Evolutionary conservation across 1,140 invertebrate species (phyloP), one percentile per base, ranked within the genome.

Genomic region (Scaptomyza montana): DNA sequence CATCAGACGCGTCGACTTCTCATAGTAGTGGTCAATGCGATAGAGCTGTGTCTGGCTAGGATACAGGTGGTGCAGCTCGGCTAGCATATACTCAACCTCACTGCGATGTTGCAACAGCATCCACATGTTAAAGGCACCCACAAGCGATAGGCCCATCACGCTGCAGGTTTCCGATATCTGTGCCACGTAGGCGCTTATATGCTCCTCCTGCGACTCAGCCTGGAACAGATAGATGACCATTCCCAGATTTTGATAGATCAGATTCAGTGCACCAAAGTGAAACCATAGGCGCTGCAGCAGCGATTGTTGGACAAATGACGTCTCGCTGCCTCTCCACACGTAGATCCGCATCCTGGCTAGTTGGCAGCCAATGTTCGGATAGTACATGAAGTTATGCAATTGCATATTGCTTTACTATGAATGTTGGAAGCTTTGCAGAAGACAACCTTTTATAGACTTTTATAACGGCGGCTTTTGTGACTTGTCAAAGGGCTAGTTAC

Each of bases 221-320:
- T 73, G 30, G 10, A 55, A 57, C 39, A 85, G 54, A 65, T 76
- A 76, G 36, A 76, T 60, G 4, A 80, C 5, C 65, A 82, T 45
- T 12, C 89, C 89, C 43, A 89, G 4, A 66, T 76, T 89, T 46
- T 90, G 89, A 59, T 78, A 89, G 10, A 70, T 8, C 13, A 77
- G 45, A 46, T 78, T 82, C 1, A 74, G 3, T 10, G 59, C 54
- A 3, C 76, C 80, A 6, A 90, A 47, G 5, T 60, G 7, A n/a
- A 81, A 74, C 21, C 75, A 51, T 1, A 60, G 21, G 28, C 49
- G 50, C 43, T 64, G 13, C 9, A 46, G 1, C 19, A 41, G 2
- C 6, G 12, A 25, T 36, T 53, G 53, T 9, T 56, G n/a, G 1
- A 6, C 62, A 33, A 25, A 39, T 16, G 50, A 13, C 5, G 21